Percentiles rank a stretch among this genome's conserved stretches.
Conservation (phyloP, 2,888 invertebrate species). For the Aromia moschata region DNA sequence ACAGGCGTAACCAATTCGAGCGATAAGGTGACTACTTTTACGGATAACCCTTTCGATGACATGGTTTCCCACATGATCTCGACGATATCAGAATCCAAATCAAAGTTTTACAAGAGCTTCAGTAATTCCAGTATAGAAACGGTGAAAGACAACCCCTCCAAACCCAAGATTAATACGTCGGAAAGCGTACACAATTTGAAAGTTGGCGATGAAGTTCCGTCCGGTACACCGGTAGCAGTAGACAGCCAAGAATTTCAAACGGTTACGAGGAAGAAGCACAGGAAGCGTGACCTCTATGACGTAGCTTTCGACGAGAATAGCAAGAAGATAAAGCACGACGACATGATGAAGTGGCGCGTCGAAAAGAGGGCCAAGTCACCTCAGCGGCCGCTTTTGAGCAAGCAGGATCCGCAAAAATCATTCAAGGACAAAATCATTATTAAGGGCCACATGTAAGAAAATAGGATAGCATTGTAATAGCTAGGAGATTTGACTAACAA, state of each 20-base stretch:
- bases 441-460: slow-evolving; percentile 37
- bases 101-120: not conserved
- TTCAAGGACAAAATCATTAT: slow-evolving; percentile 31
- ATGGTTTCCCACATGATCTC: slow-evolving; percentile 12
- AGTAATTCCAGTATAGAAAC: slow-evolving; percentile 10
- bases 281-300: slow-evolving; percentile 35
- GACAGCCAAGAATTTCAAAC: slow-evolving; percentile 13
- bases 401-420: slow-evolving; percentile 33
- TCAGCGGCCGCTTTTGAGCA: slow-evolving; percentile 19
- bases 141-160: not conserved
- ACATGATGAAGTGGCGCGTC: slow-evolving; percentile 29
- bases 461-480: not conserved
- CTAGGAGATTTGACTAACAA: not conserved
- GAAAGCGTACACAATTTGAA: not conserved
- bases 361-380: slow-evolving; percentile 5
- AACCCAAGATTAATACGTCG: not conserved
- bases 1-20: no score
- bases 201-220: not conserved
- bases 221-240: not conserved
- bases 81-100: not conserved
- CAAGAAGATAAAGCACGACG: slow-evolving; percentile 37
- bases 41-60: slow-evolving; percentile 1
- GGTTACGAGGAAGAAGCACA: slow-evolving; percentile 12
- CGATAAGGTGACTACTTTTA: not conserved
- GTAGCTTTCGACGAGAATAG: slow-evolving; percentile 39